Conservation (phyloP, 2,797 vertebrate species). For the Stomatorhinus walkeri region DNA sequence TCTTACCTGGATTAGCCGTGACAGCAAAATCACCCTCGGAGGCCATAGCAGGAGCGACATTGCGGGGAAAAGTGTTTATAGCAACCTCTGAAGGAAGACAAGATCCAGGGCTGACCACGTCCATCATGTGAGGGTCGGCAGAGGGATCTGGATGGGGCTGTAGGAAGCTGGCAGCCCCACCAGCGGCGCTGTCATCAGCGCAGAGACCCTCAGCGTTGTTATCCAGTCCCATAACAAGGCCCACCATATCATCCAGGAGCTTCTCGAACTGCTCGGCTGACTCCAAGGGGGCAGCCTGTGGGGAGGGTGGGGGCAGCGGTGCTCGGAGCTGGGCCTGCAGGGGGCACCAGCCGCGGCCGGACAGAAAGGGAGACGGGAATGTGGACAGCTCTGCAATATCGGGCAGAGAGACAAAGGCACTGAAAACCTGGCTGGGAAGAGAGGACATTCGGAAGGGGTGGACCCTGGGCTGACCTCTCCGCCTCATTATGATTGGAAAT, state of each 20-base stretch:
- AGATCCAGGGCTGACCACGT: background rate
- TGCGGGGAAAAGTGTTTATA: background rate
- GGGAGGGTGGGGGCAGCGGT: conserved; percentile 14
- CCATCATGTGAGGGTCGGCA: background rate
- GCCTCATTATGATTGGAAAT: background rate
- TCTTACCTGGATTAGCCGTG: background rate
- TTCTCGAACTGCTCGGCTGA: conserved; percentile 43
- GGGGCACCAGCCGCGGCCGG: background rate
- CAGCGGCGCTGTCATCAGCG: background rate
- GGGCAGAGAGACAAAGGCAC: background rate
- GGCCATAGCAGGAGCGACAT: background rate
- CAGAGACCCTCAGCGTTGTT: background rate
- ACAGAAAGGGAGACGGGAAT: background rate
- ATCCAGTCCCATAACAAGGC: conserved; percentile 46
- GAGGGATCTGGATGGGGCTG: background rate
- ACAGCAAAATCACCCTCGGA: background rate
- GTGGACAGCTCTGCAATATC: background rate
- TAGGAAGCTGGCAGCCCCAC: background rate
- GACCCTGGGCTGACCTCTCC: conserved; percentile 19
- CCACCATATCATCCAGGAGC: conserved; percentile 52
- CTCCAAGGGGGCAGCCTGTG: conserved; percentile 26
- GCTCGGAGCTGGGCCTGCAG: background rate
- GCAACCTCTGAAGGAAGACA: background rate
- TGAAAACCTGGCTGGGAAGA: background rate
- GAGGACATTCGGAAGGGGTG: conserved; percentile 16